Evolutionary conservation across 2,113 vertebrate species (phyloP).

Genomic region (Toxotes jaculatrix): DNA sequence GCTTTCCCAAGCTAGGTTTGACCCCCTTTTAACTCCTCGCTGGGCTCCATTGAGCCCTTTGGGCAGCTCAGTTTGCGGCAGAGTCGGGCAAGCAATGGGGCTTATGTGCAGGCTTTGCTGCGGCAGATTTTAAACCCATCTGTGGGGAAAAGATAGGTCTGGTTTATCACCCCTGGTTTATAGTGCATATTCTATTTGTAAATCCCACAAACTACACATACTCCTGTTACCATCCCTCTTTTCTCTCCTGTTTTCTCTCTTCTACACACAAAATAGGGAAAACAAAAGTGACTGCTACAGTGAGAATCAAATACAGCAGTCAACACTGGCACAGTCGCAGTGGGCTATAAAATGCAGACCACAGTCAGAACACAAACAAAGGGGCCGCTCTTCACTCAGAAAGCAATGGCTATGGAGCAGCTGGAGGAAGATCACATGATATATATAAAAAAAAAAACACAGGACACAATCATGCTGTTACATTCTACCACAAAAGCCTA

Average conservation of each 20-base stretch:
- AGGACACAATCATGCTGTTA: slow-evolving; percentile 65
- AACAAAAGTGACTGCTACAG: slow-evolving; percentile 51
- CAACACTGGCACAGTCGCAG: slow-evolving; percentile 50
- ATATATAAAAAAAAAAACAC: slow-evolving; percentile 37
- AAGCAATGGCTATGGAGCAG: slow-evolving; percentile 59
- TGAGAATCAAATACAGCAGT: slow-evolving; percentile 62
- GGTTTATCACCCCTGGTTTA: slow-evolving; percentile 68
- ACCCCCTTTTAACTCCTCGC: slow-evolving; percentile 72
- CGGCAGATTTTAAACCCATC: slow-evolving; percentile 77
- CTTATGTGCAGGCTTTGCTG: slow-evolving; percentile 71
- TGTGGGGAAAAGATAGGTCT: slow-evolving; percentile 77
- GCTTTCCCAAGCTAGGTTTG: slow-evolving; percentile 70
- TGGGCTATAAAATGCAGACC: slow-evolving; percentile 62
- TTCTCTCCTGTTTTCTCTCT: slow-evolving; percentile 24
- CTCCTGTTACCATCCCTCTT: slow-evolving; percentile 42
- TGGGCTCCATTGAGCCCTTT: slow-evolving; percentile 64
- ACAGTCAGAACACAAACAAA: slow-evolving; percentile 67
- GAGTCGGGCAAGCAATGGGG: slow-evolving; percentile 67
- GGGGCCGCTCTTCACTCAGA: slow-evolving; percentile 56
- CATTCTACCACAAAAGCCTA: slow-evolving; percentile 46
- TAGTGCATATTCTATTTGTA: slow-evolving; percentile 68
- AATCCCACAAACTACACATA: slow-evolving; percentile 64
- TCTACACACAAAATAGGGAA: slow-evolving; percentile 38
- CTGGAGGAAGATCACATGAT: slow-evolving; percentile 71
- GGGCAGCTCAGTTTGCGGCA: slow-evolving; percentile 74